Evolutionary conservation across 2,113 vertebrate species (phyloP).

Genomic region (Corythornis vintsioides): DNA sequence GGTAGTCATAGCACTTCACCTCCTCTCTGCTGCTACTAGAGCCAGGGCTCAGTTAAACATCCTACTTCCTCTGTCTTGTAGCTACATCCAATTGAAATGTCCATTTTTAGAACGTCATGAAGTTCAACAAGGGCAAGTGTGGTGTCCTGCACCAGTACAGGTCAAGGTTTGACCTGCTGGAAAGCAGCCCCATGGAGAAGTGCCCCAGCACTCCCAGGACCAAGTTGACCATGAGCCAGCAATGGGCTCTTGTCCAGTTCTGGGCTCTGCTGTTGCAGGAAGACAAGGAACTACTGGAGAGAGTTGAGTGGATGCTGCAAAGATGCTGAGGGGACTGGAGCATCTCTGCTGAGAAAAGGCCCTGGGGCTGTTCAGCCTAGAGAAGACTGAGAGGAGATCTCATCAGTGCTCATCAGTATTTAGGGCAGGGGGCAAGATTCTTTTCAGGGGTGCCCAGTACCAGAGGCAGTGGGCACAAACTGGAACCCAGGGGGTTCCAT

Average conservation of each 20-base stretch:
- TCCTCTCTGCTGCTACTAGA: background rate
- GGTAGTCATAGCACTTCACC: accelerated
- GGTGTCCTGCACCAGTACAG: background rate
- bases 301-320: background rate
- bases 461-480: background rate
- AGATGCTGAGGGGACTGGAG: background rate
- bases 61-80: background rate
- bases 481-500: background rate
- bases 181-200: background rate
- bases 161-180: background rate
- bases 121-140: background rate
- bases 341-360: background rate
- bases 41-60: too few relatives aligned
- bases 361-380: background rate
- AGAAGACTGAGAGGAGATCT: background rate
- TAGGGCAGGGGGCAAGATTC: background rate
- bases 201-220: too few relatives aligned
- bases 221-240: background rate
- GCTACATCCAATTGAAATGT: accelerated
- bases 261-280: background rate
- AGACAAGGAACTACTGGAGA: background rate
- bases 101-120: background rate
- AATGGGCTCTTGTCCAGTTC: background rate
- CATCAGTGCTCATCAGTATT: too few relatives aligned
- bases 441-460: background rate